phyloP scores from a whole-genome alignment of 2,113 vertebrate species.

The Colius striatus region DNA sequence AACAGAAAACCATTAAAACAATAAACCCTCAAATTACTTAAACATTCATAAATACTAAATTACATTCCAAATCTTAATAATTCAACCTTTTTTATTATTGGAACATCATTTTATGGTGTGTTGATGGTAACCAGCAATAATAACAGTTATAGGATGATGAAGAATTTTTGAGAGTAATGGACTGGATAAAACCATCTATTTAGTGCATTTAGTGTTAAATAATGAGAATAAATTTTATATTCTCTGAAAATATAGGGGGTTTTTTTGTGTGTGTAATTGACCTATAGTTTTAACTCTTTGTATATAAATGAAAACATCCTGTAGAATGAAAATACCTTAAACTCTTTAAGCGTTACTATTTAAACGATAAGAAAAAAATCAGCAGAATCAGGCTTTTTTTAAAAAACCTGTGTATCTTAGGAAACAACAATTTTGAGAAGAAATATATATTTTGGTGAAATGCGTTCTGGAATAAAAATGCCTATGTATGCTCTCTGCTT shows the following conservation, averaged over 20 bases:
- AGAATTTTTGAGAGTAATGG: background rate
- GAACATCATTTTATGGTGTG: background rate
- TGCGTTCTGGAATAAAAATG: background rate
- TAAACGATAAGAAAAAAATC: background rate
- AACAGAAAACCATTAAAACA: background rate
- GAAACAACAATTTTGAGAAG: background rate
- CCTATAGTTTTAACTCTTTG: background rate
- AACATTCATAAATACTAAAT: background rate
- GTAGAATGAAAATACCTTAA: background rate
- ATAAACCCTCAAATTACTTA: background rate
- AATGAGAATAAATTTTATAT: background rate
- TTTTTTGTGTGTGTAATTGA: background rate
- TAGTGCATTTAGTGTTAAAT: background rate
- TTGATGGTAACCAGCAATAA: background rate
- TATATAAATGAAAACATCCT: background rate
- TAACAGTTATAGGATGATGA: background rate
- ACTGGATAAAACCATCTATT: background rate
- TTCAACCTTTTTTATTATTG: background rate
- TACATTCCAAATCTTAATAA: background rate
- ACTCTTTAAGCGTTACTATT: background rate
- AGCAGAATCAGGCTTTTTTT: background rate
- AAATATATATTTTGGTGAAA: background rate
- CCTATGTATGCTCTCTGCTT: background rate
- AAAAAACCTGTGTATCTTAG: background rate
- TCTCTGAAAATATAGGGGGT: background rate